These are phyloP conservation scores for Galagoides demidoff DNA, from an alignment of 2,797 vertebrate species.

Conservation along the genomic window DNA sequence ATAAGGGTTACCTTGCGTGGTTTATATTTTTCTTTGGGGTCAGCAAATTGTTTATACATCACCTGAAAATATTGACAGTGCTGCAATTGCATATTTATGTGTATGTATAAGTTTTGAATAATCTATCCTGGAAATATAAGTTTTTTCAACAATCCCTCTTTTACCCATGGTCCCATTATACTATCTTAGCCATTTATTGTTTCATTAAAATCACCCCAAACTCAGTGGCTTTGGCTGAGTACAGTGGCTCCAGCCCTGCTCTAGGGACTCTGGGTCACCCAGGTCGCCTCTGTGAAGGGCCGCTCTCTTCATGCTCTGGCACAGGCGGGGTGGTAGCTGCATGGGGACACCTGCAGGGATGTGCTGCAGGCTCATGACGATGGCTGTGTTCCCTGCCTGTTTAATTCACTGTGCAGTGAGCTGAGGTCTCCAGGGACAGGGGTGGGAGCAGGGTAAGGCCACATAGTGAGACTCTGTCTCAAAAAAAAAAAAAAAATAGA, in stretches of 20 bases:
- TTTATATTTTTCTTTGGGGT: conserved; percentile 9
- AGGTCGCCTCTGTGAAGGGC: neutral
- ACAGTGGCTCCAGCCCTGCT: neutral
- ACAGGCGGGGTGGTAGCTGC: neutral
- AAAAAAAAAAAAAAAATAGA: too few relatives aligned
- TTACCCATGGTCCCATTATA: neutral
- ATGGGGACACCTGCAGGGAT: neutral
- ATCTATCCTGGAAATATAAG: neutral
- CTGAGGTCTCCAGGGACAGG: neutral
- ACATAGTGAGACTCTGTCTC: too few relatives aligned
- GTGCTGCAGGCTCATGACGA: neutral
- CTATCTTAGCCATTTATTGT: neutral
- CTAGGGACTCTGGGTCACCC: neutral
- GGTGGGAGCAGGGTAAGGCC: neutral
- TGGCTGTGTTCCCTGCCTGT: neutral
- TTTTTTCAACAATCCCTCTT: neutral
- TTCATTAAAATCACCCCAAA: neutral
- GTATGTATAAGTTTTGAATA: neutral
- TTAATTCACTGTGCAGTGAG: conserved; percentile 28
- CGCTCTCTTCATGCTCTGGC: neutral
- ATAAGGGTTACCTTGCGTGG: neutral
- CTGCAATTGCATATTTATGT: neutral
- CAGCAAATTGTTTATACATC: conserved; percentile 1
- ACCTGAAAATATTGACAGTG: neutral
- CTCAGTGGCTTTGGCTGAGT: too few relatives aligned